Percentiles rank a stretch among this genome's conserved stretches.
phyloP scores from a whole-genome alignment of 2,888 invertebrate species.

The Rhogogaster chlorosoma region DNA sequence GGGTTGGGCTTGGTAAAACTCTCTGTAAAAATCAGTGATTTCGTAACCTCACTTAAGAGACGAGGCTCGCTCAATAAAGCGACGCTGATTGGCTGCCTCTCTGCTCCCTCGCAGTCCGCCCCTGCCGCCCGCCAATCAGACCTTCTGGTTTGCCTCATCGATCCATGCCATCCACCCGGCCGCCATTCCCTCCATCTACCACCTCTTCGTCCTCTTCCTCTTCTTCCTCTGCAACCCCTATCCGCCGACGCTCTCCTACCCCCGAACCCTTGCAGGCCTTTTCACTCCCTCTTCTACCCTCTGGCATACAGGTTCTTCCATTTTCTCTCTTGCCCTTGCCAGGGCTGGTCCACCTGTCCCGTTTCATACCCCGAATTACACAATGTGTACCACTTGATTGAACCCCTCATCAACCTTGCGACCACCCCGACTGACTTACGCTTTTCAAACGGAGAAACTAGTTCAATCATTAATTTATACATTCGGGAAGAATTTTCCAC shows the following conservation, averaged over 20 bases:
- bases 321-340: constrained; percentile 23
- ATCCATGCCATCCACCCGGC: constrained; percentile 70
- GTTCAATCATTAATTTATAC: neutral
- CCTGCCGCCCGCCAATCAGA: constrained; percentile 76
- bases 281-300: neutral
- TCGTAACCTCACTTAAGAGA: constrained; percentile 68
- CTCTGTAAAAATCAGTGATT: constrained; percentile 75
- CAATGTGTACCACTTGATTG: neutral
- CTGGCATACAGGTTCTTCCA: neutral
- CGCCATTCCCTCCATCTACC: constrained; percentile 68
- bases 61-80: constrained; percentile 47
- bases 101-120: constrained; percentile 73
- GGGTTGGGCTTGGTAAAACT: constrained; percentile 35
- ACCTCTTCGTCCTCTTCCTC: constrained; percentile 55
- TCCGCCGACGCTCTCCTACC: constrained; percentile 27
- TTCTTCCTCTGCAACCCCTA: constrained; percentile 27
- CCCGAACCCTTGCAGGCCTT: constrained; percentile 19
- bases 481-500: neutral
- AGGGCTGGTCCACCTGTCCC: neutral
- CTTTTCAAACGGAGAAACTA: neutral
- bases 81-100: constrained; percentile 61
- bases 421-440: neutral
- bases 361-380: neutral
- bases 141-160: constrained; percentile 58
- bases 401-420: neutral